These are phyloP conservation scores for Hyppa rectilinea DNA, from an alignment of 2,888 invertebrate species.

Conservation along the genomic window DNA sequence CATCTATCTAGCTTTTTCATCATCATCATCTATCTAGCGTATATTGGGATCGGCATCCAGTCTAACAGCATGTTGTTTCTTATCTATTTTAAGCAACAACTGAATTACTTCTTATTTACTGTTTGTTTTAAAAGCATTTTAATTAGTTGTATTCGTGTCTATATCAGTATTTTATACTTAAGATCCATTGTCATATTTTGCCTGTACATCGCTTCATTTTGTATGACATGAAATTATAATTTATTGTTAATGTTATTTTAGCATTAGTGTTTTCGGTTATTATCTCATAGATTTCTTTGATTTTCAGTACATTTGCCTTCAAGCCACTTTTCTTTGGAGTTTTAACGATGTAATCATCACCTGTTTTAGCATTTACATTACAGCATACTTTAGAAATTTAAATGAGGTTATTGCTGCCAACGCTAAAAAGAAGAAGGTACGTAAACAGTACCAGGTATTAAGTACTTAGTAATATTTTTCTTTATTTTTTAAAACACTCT, in stretches of 20 bases:
- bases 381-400: constrained; percentile 65
- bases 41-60: background rate
- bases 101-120: background rate
- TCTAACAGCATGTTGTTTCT: background rate
- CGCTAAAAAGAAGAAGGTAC: constrained; percentile 62
- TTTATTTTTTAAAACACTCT: background rate
- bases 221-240: background rate
- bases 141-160: background rate
- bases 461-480: background rate
- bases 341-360: constrained; percentile 67
- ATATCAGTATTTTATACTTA: background rate
- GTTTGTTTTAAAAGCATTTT: background rate
- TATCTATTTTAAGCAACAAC: background rate
- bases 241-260: background rate
- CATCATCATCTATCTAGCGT: no score
- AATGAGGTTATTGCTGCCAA: constrained; percentile 59
- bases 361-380: constrained; percentile 70
- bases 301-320: constrained; percentile 65
- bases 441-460: background rate
- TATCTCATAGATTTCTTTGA: background rate
- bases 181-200: background rate
- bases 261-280: background rate
- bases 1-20: background rate
- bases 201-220: background rate
- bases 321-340: constrained; percentile 68